Percentiles rank a stretch among this genome's conserved stretches.
Evolutionary conservation across 2,888 invertebrate species (phyloP).

Genomic region (Trichopoda pennipes): DNA sequence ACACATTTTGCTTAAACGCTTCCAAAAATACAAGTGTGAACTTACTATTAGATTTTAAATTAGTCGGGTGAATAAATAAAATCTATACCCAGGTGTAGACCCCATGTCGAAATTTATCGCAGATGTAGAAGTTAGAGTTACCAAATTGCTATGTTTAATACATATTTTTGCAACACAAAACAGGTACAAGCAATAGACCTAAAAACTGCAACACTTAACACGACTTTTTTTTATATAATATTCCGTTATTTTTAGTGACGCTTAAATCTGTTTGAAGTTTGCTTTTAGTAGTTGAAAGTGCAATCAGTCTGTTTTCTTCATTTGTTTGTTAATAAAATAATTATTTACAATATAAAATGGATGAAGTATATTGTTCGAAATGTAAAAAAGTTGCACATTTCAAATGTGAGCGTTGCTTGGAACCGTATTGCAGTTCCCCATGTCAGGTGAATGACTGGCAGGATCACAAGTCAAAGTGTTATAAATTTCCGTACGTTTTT

Average conservation of each 20-base stretch:
- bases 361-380: slow-evolving; percentile 50
- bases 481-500: slow-evolving; percentile 72
- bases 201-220: slow-evolving; percentile 15
- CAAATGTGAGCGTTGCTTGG: slow-evolving; percentile 67
- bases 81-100: no score
- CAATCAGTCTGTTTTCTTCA: not conserved
- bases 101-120: no score
- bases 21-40: no score
- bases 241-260: slow-evolving; percentile 52
- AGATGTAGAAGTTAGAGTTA: no score
- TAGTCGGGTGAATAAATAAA: no score
- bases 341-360: slow-evolving; percentile 30
- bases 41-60: no score
- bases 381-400: slow-evolving; percentile 58
- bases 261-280: not conserved
- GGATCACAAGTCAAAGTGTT: slow-evolving; percentile 80
- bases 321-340: not conserved
- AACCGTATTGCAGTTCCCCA: slow-evolving; percentile 66
- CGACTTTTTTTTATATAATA: not conserved
- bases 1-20: no score
- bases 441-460: slow-evolving; percentile 73
- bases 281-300: not conserved
- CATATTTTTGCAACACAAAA: not conserved
- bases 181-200: not conserved
- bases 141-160: not conserved